A percentile compares a stretch with the other conserved stretches of the same genome.
phyloP scores from a whole-genome alignment of 2,888 invertebrate genomes.

The Neria commutata region DNA sequence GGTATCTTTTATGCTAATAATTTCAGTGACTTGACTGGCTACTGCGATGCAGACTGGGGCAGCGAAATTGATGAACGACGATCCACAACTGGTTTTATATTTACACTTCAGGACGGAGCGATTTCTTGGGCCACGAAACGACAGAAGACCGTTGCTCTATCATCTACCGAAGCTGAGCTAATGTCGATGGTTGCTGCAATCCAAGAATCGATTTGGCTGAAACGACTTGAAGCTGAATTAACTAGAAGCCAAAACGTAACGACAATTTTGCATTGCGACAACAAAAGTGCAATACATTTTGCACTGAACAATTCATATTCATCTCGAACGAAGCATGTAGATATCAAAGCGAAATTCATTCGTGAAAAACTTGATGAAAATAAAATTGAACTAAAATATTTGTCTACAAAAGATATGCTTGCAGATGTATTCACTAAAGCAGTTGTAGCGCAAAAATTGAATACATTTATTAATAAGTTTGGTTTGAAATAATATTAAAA shows the following conservation, averaged over 20 bases:
- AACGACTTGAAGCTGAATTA: constrained; percentile 24
- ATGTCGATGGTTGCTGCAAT: constrained; percentile 31
- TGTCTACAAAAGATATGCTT: too few relatives aligned
- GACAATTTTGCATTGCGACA: constrained; percentile 20
- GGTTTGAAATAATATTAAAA: too few relatives aligned
- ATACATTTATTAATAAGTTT: too few relatives aligned
- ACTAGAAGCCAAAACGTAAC: constrained; percentile 6
- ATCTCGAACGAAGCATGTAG: constrained; percentile 26
- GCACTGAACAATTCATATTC: constrained; percentile 21
- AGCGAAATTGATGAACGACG: constrained; percentile 25
- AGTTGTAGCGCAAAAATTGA: too few relatives aligned
- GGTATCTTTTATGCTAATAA: constrained; percentile 4
- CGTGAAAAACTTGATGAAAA: too few relatives aligned
- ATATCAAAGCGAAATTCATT: constrained; percentile 29
- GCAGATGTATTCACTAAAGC: too few relatives aligned
- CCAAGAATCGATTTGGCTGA: constrained; percentile 29
- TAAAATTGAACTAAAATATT: too few relatives aligned
- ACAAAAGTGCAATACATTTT: constrained; percentile 25
- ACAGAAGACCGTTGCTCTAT: constrained; percentile 30
- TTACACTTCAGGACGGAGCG: constrained; percentile 27
- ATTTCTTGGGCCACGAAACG: constrained; percentile 31
- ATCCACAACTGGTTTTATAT: too few relatives aligned
- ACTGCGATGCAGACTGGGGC: constrained; percentile 30
- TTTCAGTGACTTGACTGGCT: constrained; percentile 14
- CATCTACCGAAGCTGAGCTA: constrained; percentile 33